phyloP scores from a whole-genome alignment of 2,888 invertebrate genomes.

The Hymenopus coronatus region DNA sequence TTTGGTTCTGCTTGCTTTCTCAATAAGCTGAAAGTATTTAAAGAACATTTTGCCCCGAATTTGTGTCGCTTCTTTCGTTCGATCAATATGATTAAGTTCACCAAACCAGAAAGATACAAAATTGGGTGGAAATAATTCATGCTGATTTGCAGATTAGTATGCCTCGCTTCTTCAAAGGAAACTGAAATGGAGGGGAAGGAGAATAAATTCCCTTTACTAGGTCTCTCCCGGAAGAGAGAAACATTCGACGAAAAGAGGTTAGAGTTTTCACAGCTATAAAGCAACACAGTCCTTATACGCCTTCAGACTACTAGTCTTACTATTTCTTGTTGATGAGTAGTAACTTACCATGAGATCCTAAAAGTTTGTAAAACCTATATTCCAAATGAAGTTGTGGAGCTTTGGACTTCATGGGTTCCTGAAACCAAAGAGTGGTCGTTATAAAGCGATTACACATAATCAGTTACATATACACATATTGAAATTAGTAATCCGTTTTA shows the following conservation, averaged over 20 bases:
- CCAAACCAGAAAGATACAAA: background rate
- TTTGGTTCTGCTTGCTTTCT: too few relatives aligned
- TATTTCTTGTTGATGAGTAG: background rate
- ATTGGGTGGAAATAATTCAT: background rate
- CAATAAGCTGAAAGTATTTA: background rate
- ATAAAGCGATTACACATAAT: background rate
- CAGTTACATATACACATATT: too few relatives aligned
- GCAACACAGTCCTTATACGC: background rate
- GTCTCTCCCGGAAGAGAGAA: background rate
- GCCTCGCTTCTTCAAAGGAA: background rate
- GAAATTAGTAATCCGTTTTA: too few relatives aligned
- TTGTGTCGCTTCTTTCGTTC: background rate
- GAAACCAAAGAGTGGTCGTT: slow-evolving; percentile 37
- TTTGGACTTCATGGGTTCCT: slow-evolving; percentile 99
- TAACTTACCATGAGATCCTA: slow-evolving; percentile 91
- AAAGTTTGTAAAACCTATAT: slow-evolving; percentile 99
- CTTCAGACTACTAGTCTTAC: background rate
- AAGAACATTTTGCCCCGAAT: background rate
- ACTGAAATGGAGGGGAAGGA: background rate
- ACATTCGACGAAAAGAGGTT: background rate
- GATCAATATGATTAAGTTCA: background rate
- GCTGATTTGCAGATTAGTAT: background rate
- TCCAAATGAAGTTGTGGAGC: slow-evolving; percentile 99
- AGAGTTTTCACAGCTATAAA: background rate
- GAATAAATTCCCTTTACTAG: background rate